Percentiles rank a stretch among this genome's conserved stretches.
phyloP scores from a whole-genome alignment of 2,113 vertebrate genomes.

The Tachuris rubrigastra region DNA sequence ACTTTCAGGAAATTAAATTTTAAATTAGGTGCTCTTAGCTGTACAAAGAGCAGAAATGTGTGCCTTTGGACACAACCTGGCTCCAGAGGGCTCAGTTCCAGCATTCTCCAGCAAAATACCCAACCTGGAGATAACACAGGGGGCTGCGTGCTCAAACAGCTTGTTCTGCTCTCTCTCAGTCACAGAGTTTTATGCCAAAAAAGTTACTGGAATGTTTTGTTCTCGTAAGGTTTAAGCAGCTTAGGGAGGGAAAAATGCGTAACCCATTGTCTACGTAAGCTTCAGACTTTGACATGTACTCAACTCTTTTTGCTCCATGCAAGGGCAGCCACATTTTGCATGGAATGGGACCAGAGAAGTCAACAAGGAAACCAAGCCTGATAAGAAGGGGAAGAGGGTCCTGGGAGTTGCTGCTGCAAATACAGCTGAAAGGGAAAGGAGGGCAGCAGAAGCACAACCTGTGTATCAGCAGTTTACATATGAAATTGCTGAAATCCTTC shows the following conservation, averaged over 20 bases:
- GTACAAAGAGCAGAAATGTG: not conserved
- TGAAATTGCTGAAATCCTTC: not conserved
- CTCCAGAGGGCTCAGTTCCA: not conserved
- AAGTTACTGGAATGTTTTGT: conserved; percentile 26
- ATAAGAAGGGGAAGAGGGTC: not conserved
- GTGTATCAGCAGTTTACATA: not conserved
- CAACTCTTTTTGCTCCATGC: not conserved
- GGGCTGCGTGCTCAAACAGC: not conserved
- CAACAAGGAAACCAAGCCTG: not conserved
- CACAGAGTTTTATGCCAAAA: not conserved
- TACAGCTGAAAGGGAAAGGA: not conserved
- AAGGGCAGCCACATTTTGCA: not conserved
- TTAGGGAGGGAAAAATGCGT: conserved; percentile 36
- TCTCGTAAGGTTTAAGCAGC: not conserved
- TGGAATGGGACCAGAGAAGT: not conserved
- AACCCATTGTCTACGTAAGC: not conserved
- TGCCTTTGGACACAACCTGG: not conserved
- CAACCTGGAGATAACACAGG: not conserved
- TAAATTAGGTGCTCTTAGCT: not conserved
- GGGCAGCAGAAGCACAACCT: not conserved
- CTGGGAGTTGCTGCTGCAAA: not conserved
- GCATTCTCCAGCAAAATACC: not conserved
- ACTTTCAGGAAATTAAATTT: conserved; percentile 57
- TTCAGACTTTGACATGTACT: not conserved
- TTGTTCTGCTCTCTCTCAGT: not conserved